Percentiles rank a stretch among this genome's conserved stretches.
These are phyloP conservation scores for Copidosoma aretas DNA, from an alignment of 2,888 invertebrate genomes.

Conservation along the genomic window DNA sequence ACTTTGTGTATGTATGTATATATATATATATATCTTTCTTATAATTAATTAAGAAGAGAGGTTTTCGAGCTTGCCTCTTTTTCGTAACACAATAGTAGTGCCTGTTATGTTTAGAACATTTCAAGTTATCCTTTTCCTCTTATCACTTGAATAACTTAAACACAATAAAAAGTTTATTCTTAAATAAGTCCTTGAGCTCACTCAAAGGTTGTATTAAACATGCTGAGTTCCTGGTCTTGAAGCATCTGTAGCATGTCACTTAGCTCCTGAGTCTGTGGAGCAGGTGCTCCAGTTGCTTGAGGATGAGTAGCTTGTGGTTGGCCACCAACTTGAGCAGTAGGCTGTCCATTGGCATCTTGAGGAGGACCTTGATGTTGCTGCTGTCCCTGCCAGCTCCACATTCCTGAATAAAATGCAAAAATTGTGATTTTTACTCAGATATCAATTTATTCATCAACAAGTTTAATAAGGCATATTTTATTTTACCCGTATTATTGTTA, in stretches of 20 bases:
- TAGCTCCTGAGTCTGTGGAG: slow-evolving; percentile 79
- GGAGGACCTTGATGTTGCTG: slow-evolving; percentile 58
- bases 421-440: not conserved
- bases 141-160: slow-evolving; percentile 28
- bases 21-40: not conserved
- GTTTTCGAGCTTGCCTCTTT: not conserved
- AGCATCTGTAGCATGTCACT: slow-evolving; percentile 94
- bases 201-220: slow-evolving; percentile 86
- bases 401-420: slow-evolving; percentile 63
- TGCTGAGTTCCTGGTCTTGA: slow-evolving; percentile 84
- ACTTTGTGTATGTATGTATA: slow-evolving; percentile 3
- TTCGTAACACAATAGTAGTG: slow-evolving; percentile 13
- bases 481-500: slow-evolving; percentile 60
- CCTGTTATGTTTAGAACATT: not conserved
- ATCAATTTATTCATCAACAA: not conserved
- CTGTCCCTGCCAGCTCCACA: slow-evolving; percentile 79
- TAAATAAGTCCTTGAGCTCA: slow-evolving; percentile 48
- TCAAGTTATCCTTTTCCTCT: slow-evolving; percentile 25
- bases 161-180: slow-evolving; percentile 21
- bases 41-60: not conserved
- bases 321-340: slow-evolving; percentile 55
- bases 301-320: slow-evolving; percentile 57
- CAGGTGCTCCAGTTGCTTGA: slow-evolving; percentile 64
- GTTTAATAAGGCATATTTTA: slow-evolving; percentile 5
- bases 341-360: slow-evolving; percentile 55